Base-by-base conservation (phyloP, 2,113 vertebrate species). In the Arothron firmamentum region DNA sequence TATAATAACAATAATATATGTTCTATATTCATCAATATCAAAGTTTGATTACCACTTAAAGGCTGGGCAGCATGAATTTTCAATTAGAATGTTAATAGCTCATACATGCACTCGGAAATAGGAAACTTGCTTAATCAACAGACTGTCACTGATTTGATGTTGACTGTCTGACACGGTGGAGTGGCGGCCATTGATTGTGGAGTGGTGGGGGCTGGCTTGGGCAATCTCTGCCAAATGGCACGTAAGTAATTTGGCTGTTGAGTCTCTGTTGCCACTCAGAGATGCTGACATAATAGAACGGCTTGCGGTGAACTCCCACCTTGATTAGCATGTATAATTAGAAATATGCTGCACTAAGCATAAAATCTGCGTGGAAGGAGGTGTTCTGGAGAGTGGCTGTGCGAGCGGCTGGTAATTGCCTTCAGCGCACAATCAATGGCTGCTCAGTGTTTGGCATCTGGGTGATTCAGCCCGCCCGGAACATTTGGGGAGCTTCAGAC, bases 301-400 rank as follows among this genome's bases (percentile, higher is more conserved):
- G 57, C 74, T 72, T 34, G 75, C 73, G 80, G 77, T 86, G 86
- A 90, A 87, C 87, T 79, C 80, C 80, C 79, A 85, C 84, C 85
- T 79, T 87, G 81, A 90, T 90, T 88, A 88, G 81, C 85, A 87
- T 82, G 72, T 78, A 83, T 82, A 90, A 91, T 91, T 90, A 90
- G 84, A 83, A 80, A 82, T 83, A 67, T 82, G 77, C 85, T 77
- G 73, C 68, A 8, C 56, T 85, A 79, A 71, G 84, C 77, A 68
- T 83, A 84, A 87, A 84, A 77, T 70, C 51, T 55, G 52, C 72
- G 48, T 52, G 56, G 70, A 72, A 65, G 62, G 62, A 76, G 71
- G 58, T 15, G 21, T 72, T 71, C 54, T 61, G 79, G 43, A 79
- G 54, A 82, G 61, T 45, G 70, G 56, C 58, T 59, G 68, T 60